Evolutionary conservation across 2,797 vertebrate species (phyloP).

Genomic region (Vultur gryphus): DNA sequence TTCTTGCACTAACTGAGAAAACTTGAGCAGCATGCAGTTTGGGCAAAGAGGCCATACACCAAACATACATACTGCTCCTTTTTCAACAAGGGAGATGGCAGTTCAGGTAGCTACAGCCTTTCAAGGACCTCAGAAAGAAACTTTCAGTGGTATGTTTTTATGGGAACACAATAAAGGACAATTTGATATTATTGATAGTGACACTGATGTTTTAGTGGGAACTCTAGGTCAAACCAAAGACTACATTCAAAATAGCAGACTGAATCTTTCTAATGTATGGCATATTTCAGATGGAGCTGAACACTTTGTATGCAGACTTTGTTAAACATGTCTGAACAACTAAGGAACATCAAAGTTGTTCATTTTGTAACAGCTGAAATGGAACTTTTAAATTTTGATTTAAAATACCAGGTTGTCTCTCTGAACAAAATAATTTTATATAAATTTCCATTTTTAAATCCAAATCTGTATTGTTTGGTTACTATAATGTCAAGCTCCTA

Average conservation of each 20-base stretch:
- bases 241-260: background rate
- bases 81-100: background rate
- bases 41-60: background rate
- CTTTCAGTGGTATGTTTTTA: background rate
- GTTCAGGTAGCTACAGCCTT: background rate
- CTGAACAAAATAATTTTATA: background rate
- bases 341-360: background rate
- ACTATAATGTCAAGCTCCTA: background rate
- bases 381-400: background rate
- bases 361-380: background rate
- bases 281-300: background rate
- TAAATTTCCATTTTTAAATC: background rate
- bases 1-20: background rate
- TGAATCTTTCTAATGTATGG: background rate
- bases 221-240: background rate
- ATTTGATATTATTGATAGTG: background rate
- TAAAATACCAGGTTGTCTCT: background rate
- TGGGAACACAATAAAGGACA: background rate
- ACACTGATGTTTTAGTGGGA: background rate
- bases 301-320: background rate
- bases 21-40: background rate
- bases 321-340: background rate
- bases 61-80: background rate
- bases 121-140: background rate
- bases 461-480: background rate